phyloP scores from a whole-genome alignment of 2,113 vertebrate species.

The Pao palembangensis region DNA sequence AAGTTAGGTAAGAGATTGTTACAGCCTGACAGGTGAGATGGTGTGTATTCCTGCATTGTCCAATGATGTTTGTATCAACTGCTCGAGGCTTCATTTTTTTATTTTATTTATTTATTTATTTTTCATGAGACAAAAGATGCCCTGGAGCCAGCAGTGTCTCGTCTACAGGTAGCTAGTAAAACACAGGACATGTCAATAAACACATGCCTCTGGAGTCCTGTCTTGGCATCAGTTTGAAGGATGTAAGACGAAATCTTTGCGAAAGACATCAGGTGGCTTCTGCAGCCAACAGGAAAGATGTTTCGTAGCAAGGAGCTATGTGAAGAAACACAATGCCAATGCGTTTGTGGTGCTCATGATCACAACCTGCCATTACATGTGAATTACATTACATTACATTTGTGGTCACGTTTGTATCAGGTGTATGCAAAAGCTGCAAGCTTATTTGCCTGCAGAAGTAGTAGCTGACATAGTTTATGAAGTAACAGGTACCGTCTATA shows the following conservation, averaged over 20 bases:
- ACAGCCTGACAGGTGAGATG: conserved; percentile 62
- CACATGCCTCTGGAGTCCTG: conserved; percentile 43
- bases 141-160: conserved; percentile 64
- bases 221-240: conserved; percentile 40
- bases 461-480: no score
- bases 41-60: conserved; percentile 59
- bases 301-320: not conserved
- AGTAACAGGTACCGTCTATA: no score
- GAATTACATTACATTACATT: no score
- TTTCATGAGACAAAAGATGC: conserved; percentile 69
- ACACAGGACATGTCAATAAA: conserved; percentile 48
- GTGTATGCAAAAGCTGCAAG: no score
- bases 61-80: conserved; percentile 63
- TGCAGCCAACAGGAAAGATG: conserved; percentile 6
- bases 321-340: not conserved
- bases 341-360: not conserved
- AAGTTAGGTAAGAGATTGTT: conserved; percentile 51
- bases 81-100: conserved; percentile 33
- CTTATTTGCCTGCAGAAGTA: no score
- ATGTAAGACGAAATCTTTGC: conserved; percentile 40
- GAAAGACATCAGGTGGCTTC: conserved; percentile 9
- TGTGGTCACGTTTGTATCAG: no score
- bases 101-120: conserved; percentile 8
- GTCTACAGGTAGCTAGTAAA: conserved; percentile 61
- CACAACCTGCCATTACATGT: no score